These are phyloP conservation scores for Umimayanthus chanpuru DNA, from an alignment of 92 coral and sea anemone genomes.

Conservation along the genomic window DNA sequence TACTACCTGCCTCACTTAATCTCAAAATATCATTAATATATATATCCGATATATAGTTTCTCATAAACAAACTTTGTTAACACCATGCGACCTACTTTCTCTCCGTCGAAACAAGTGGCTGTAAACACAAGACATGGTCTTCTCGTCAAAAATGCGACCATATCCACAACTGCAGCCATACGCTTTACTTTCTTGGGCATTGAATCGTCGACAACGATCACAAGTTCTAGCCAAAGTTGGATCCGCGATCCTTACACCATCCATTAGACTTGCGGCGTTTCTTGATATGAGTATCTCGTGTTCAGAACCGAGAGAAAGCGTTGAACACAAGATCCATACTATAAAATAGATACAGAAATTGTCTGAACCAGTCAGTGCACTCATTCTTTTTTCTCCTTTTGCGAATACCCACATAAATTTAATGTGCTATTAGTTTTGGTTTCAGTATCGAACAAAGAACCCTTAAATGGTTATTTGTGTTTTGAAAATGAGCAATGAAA, in stretches of 20 bases:
- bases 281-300: constrained; percentile 3
- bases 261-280: neutral
- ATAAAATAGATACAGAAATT: neutral
- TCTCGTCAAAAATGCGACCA: constrained; percentile 6
- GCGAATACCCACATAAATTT: no score
- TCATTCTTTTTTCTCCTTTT: neutral
- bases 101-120: constrained; percentile 25
- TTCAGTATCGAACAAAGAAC: no score
- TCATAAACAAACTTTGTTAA: neutral
- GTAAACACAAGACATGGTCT: constrained; percentile 11
- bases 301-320: neutral
- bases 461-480: neutral
- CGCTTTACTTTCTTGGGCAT: neutral
- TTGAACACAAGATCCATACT: neutral
- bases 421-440: no score
- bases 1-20: no score
- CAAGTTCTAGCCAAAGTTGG: neutral
- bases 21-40: neutral
- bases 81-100: neutral
- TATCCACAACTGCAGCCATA: neutral
- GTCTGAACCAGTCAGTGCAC: neutral
- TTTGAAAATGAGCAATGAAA: neutral
- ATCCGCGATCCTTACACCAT: neutral
- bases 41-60: neutral
- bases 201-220: neutral